Evolutionary conservation across 2,113 vertebrate species (phyloP).

Genomic region (Orycteropus afer): DNA sequence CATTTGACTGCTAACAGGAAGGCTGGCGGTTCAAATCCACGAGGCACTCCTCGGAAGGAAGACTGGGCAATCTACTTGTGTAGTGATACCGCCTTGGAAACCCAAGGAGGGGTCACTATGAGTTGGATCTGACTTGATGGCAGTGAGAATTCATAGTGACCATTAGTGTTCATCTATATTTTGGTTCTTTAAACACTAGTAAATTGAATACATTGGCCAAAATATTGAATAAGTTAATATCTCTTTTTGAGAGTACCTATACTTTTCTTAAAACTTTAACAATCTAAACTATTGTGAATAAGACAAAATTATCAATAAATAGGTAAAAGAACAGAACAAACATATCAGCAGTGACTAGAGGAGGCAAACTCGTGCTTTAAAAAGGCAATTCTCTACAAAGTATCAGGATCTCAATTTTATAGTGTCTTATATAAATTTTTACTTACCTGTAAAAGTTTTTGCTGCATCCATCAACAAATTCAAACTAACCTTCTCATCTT

Average conservation of each 20-base stretch:
- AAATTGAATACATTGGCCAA: background rate
- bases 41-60: too few relatives aligned
- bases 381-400: background rate
- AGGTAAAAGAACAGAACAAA: background rate
- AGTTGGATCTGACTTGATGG: too few relatives aligned
- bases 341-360: background rate
- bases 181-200: conserved; percentile 4
- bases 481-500: background rate
- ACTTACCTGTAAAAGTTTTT: conserved; percentile 45
- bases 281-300: background rate
- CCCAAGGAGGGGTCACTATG: too few relatives aligned
- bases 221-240: background rate
- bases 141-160: too few relatives aligned
- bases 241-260: background rate
- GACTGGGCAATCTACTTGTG: too few relatives aligned
- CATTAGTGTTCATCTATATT: background rate
- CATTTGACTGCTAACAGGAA: too few relatives aligned
- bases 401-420: background rate
- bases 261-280: background rate
- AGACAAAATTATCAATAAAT: conserved; percentile 5
- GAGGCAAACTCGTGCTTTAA: background rate
- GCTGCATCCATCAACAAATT: conserved; percentile 22
- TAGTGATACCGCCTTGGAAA: too few relatives aligned
- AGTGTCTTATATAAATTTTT: background rate
- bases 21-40: too few relatives aligned